Conservation (phyloP, 2,113 vertebrate genomes). For the Ceyx melanurus region DNA sequence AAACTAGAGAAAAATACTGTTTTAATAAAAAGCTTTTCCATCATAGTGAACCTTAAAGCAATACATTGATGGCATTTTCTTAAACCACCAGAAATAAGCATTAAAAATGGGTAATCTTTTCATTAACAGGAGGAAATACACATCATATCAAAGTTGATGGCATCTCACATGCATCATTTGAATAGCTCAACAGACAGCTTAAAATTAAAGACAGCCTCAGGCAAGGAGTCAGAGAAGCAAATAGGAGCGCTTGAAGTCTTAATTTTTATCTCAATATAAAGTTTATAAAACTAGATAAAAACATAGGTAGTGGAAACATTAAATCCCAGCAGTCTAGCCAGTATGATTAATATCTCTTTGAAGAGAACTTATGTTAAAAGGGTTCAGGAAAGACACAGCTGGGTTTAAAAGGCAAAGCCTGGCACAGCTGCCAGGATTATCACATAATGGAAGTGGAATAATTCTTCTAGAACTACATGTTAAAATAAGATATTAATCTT, state of each 20-base stretch:
- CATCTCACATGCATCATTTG: constrained; percentile 50
- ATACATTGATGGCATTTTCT: constrained; percentile 35
- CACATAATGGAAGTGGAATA: not conserved
- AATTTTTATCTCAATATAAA: constrained; percentile 74
- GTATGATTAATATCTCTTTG: constrained; percentile 65
- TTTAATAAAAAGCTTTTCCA: constrained; percentile 68
- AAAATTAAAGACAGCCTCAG: constrained; percentile 62
- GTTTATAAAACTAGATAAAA: constrained; percentile 67
- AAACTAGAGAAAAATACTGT: constrained; percentile 51
- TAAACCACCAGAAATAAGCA: constrained; percentile 26
- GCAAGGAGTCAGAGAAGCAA: constrained; percentile 67
- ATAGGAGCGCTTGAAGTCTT: constrained; percentile 63
- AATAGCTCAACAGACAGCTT: constrained; percentile 46
- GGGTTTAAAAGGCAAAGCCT: constrained; percentile 26
- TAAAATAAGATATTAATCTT: not conserved
- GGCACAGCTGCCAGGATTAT: constrained; percentile 4
- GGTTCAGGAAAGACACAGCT: constrained; percentile 13
- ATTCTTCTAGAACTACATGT: not conserved
- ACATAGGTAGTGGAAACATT: constrained; percentile 57
- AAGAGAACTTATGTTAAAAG: constrained; percentile 44
- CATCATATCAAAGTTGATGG: constrained; percentile 63
- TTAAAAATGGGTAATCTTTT: constrained; percentile 61
- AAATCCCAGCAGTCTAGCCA: constrained; percentile 37
- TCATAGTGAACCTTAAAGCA: constrained; percentile 55
- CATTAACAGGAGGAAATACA: constrained; percentile 70